phyloP scores from a whole-genome alignment of 2,797 vertebrate species.

The Intellagama lesueurii region DNA sequence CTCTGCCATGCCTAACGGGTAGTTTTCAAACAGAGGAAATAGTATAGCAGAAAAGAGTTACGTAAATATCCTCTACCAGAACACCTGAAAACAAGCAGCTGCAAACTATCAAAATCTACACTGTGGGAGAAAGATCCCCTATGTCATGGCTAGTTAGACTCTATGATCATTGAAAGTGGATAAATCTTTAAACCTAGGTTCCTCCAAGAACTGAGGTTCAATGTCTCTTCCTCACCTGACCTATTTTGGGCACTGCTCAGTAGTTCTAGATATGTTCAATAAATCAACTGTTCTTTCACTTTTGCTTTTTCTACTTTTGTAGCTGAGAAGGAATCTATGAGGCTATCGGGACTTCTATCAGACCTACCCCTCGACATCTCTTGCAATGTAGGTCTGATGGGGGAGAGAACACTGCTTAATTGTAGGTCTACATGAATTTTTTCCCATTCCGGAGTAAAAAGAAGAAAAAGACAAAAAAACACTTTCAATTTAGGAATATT shows the following conservation, averaged over 20 bases:
- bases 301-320: background rate
- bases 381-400: background rate
- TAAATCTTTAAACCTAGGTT: background rate
- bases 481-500: conserved; percentile 11
- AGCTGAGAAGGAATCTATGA: background rate
- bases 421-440: background rate
- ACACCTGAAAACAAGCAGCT: background rate
- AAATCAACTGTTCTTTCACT: background rate
- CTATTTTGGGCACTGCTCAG: background rate
- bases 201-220: background rate
- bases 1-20: background rate
- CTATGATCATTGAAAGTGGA: background rate
- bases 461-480: background rate
- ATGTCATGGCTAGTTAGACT: background rate
- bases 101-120: background rate
- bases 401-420: background rate
- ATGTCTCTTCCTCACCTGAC: background rate
- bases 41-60: background rate
- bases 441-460: background rate
- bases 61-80: background rate
- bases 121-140: background rate
- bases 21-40: background rate
- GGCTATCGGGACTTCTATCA: background rate
- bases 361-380: background rate
- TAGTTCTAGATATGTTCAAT: background rate